Evolutionary conservation across 2,797 vertebrate species (phyloP).

Genomic region (Notolepis coatsorum): DNA sequence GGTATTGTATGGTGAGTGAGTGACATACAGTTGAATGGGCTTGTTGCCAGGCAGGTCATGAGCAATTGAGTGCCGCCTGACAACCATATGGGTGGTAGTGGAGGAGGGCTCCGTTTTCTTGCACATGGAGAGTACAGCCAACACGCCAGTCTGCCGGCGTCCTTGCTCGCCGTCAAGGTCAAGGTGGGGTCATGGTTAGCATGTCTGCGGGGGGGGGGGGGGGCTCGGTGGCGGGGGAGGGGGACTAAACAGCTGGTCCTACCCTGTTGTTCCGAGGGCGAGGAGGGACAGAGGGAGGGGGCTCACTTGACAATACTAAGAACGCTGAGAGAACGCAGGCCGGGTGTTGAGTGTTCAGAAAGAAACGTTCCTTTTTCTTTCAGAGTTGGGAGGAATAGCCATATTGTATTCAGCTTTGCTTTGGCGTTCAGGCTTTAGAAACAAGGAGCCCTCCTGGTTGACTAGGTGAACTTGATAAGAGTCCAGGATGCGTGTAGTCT

Average conservation of each 20-base stretch:
- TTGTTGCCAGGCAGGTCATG: not conserved
- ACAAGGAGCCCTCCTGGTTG: no score
- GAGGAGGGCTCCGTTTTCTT: conserved; percentile 48
- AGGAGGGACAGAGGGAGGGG: not conserved
- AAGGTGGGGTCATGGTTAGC: conserved; percentile 69
- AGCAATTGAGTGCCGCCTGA: not conserved
- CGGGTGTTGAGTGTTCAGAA: conserved; percentile 11
- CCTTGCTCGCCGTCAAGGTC: conserved; percentile 76
- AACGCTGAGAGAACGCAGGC: not conserved
- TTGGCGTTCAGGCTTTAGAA: no score
- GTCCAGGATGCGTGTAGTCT: no score
- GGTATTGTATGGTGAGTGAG: not conserved
- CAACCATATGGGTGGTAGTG: conserved; percentile 5
- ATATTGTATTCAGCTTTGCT: no score
- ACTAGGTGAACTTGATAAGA: no score
- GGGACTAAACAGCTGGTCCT: conserved; percentile 58
- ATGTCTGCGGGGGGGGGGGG: no score
- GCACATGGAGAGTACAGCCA: conserved; percentile 57
- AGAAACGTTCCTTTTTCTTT: conserved; percentile 1
- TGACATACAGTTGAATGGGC: conserved; percentile 11
- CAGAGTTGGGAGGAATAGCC: not conserved
- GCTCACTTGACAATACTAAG: not conserved
- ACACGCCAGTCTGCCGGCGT: conserved; percentile 43
- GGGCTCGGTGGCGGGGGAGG: conserved; percentile 35
- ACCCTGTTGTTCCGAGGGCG: conserved; percentile 21